Evolutionary conservation across 2,113 vertebrate genomes (phyloP), one percentile per base, ranked within the genome.

Genomic region (Mellivora capensis): DNA sequence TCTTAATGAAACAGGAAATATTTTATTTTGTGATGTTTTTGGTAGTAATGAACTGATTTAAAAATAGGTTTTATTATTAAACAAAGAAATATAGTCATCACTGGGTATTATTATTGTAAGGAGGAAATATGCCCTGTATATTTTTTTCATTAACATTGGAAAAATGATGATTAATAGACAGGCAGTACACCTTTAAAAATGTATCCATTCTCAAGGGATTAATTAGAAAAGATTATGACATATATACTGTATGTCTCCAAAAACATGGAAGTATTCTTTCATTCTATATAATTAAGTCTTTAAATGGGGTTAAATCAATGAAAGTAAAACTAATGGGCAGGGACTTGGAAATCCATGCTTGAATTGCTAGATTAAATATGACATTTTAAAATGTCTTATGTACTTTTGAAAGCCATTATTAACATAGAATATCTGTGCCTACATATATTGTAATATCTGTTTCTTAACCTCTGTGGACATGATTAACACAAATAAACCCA

Each of bases 401-500:
- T n/a, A 17, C 47, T 80, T 86, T 95, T 49, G 13, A 72, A 90
- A 93, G 77, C 4, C 72, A 83, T n/a, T 64, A 79, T 84, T 83
- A 42, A 0, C n/a, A 20, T 12, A 81, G 71, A 94, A 59, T 42
- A 49, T 69, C 21, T 92, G 13, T 89, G 17, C 6, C 3, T 72
- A 39, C 2, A 0, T 71, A 71, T 72, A 27, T 90, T 92, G 25
- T 87, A 90, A 0, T 18, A 57, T 47, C 42, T 57, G 69, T 27
- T 85, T 86, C 6, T 94, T 96, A 96, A 94, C 23, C 42, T 93
- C 44, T 90, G 10, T 90, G 52, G 52, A 57, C 15, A 72, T 79
- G 31, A 89, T 97, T 76, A 87, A 1, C n/a, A 86, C 21, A 93
- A 84, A 96, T 37, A 97, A 76, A 31, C 31, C 52, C 21, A 90